Evolutionary conservation across 92 coral and sea anemone genomes (phyloP), one percentile per base, ranked within the genome.

Genomic region (Umimayanthus chanpuru): DNA sequence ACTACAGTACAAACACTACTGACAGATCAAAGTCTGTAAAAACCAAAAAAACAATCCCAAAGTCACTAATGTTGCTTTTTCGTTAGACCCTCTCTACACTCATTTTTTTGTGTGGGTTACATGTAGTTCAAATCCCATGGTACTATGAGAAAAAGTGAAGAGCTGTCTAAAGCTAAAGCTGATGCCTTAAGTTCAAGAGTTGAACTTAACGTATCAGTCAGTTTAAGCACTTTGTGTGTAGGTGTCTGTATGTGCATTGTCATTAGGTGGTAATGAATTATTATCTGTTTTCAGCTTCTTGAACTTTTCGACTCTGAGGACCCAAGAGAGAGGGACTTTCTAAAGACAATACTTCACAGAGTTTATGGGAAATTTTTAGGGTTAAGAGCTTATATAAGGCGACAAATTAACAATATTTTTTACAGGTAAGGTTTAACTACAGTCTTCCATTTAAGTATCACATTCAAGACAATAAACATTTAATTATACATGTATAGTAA

Each of bases 321-420:
- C 89, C 99, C 99, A 21, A 90, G 99, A 36, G 99, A 97, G 88
- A 91, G 99, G 79, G 99, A 97, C 64, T 97, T 97, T 53, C 95
- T 95, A 16, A 97, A 97, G 85, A 97, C 99, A 55, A 96, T 97
- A 78, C 95, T 97, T n/a, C 99, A 97, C 83, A 95, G 99, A 89
- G 93, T 97, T 77, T 97, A 97, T 84, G 99, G 99, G 88, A 97
- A 97, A 81, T 97, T 97, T 92, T 88, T 97, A 85, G 99, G 99
- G 81, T 91, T 97, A 32, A 93, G 99, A 77, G 98, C 97, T 73
- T 97, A 93, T 80, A 97, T 97, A 85, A 92, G 99, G 85, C 93
- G 94, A 90, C 98, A 97, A 82, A 93, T 97, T 15, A 97, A 97
- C 90, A 95, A 97, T 87, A 95, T 97, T 90, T 97, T 97, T 90